A percentile compares a stretch with the other conserved stretches of the same genome.
Conservation (phyloP, 2,113 vertebrate genomes). For the Phyllopteryx taeniolatus region DNA sequence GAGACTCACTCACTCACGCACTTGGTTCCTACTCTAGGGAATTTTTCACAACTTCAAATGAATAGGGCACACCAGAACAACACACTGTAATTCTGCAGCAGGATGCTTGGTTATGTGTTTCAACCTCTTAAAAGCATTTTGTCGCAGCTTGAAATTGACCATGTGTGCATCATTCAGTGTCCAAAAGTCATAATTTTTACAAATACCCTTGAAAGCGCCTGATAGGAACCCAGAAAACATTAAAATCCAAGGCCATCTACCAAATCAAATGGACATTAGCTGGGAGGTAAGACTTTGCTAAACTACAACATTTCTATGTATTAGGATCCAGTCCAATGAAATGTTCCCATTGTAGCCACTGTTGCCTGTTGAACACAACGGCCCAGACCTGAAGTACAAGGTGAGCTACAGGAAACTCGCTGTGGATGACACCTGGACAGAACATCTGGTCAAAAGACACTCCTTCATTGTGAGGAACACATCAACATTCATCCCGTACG, state of each 20-base stretch:
- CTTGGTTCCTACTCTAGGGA: constrained; percentile 21
- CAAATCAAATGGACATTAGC: constrained; percentile 91
- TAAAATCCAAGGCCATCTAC: constrained; percentile 81
- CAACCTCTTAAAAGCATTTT: background rate
- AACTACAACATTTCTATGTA: background rate
- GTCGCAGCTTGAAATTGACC: background rate
- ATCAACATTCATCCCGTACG: constrained; percentile 86
- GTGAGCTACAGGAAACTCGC: constrained; percentile 85
- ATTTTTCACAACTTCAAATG: constrained; percentile 13
- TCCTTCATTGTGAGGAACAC: constrained; percentile 79
- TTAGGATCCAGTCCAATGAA: background rate
- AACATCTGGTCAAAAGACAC: constrained; percentile 81
- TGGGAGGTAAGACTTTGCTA: constrained; percentile 82
- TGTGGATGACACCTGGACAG: constrained; percentile 75
- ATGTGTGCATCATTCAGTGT: background rate
- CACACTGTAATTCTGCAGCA: background rate
- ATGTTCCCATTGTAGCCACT: constrained; percentile 73
- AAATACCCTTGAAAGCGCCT: constrained; percentile 79
- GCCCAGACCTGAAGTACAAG: constrained; percentile 87
- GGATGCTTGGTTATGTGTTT: constrained; percentile 2
- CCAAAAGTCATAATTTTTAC: background rate
- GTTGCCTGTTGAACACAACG: constrained; percentile 81
- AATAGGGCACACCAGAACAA: background rate
- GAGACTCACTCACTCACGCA: constrained; percentile 10
- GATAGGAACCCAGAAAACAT: constrained; percentile 91